phyloP scores from a whole-genome alignment of 2,888 invertebrate genomes.

The Eupsilia transversa region DNA sequence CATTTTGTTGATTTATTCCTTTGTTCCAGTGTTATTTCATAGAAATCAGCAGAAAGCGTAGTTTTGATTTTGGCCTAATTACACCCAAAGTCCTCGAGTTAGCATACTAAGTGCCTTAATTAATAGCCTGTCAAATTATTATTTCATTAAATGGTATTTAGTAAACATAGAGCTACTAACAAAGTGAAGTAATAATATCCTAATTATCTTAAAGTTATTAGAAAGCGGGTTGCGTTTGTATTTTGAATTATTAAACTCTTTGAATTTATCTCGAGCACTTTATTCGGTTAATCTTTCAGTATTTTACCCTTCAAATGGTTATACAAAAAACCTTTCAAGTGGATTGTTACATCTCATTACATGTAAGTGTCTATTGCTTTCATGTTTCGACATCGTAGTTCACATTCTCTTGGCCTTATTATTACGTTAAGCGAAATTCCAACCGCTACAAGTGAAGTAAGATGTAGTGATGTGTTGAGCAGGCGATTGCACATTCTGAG shows the following conservation, averaged over 20 bases:
- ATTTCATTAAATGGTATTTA: constrained; percentile 51
- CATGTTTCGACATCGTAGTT: constrained; percentile 27
- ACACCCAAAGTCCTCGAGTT: constrained; percentile 24
- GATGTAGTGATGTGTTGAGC: not conserved
- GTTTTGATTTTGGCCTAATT: constrained; percentile 53
- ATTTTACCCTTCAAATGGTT: constrained; percentile 32
- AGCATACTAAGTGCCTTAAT: constrained; percentile 38
- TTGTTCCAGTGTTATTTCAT: constrained; percentile 56
- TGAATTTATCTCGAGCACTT: constrained; percentile 32
- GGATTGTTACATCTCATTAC: constrained; percentile 51
- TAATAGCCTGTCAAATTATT: constrained; percentile 48
- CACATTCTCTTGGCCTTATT: constrained; percentile 22
- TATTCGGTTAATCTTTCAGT: constrained; percentile 27
- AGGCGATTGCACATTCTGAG: constrained; percentile 17
- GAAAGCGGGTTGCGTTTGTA: constrained; percentile 27
- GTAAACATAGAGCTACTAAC: constrained; percentile 29
- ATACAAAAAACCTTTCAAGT: constrained; percentile 45
- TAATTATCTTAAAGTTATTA: constrained; percentile 47
- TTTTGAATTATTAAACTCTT: constrained; percentile 41
- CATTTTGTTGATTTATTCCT: constrained; percentile 52
- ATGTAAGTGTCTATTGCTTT: constrained; percentile 39
- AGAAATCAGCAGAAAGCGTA: constrained; percentile 43
- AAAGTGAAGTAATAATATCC: constrained; percentile 33
- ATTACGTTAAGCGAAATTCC: constrained; percentile 20
- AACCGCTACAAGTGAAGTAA: not conserved